A percentile compares a stretch with the other conserved stretches of the same genome.
Evolutionary conservation across 2,797 vertebrate genomes (phyloP).

Genomic region (Premnoplex brunnescens): DNA sequence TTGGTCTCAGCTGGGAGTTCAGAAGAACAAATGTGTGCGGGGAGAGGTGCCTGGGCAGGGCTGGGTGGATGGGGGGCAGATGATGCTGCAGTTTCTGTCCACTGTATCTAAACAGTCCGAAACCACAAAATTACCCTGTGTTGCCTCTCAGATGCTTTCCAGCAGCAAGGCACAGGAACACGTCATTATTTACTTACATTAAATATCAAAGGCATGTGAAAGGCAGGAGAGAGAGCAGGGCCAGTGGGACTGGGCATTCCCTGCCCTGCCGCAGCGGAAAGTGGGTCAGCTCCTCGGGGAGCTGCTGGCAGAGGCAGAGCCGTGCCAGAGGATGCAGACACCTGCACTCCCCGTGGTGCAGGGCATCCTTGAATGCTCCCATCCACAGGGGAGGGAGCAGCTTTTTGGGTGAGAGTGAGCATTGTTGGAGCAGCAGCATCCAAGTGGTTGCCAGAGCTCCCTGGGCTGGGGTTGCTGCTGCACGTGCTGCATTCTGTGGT

Average conservation of each 20-base stretch:
- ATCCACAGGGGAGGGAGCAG: not conserved
- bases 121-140: not conserved
- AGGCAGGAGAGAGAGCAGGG: not conserved
- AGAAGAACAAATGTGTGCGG: not conserved
- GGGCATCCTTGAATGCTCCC: not conserved
- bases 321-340: accelerated
- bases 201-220: not conserved
- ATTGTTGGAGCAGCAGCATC: not conserved
- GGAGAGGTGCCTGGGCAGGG: not conserved
- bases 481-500: not conserved
- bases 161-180: not conserved
- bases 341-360: not conserved
- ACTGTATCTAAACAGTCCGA: not conserved
- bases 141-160: not conserved
- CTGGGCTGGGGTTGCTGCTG: not conserved
- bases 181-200: not conserved
- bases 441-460: not conserved
- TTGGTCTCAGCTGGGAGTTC: not conserved
- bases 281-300: not conserved
- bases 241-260: not conserved
- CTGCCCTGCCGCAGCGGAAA: not conserved
- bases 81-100: not conserved
- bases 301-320: not conserved
- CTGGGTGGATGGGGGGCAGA: not conserved
- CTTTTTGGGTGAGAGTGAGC: not conserved